Evolutionary conservation across 30 jellyfish, hydroid and myxozoan genomes (phyloP).

Genomic region (Aurelia aurita): DNA sequence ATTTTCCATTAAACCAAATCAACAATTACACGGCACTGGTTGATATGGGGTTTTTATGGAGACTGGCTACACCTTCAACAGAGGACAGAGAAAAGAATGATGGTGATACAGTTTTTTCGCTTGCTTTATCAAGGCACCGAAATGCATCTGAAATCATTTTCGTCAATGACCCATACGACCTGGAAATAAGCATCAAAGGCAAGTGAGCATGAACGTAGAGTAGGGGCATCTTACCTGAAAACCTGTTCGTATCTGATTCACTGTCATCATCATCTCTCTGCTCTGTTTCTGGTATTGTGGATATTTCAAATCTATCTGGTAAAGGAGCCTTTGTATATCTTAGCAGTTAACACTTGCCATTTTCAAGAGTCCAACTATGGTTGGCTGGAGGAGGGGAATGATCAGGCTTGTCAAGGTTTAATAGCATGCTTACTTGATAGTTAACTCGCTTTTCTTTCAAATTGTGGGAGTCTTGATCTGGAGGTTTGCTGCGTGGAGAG

Average conservation of each 20-base stretch:
- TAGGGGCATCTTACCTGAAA: slow-evolving; percentile 13
- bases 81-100: slow-evolving; percentile 46
- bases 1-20: slow-evolving; percentile 30
- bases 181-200: slow-evolving; percentile 27
- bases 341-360: slow-evolving; percentile 24
- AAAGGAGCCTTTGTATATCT: slow-evolving; percentile 25
- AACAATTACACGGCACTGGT: slow-evolving; percentile 35
- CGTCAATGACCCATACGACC: slow-evolving; percentile 52
- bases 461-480: slow-evolving; percentile 35
- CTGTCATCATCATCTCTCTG: slow-evolving; percentile 37
- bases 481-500: slow-evolving; percentile 31
- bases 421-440: slow-evolving; percentile 34
- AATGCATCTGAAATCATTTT: slow-evolving; percentile 30
- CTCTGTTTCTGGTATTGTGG: slow-evolving; percentile 13
- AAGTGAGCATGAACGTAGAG: slow-evolving; percentile 33
- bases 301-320: slow-evolving; percentile 15
- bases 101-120: too few relatives aligned
- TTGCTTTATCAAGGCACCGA: slow-evolving; percentile 33
- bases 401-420: slow-evolving; percentile 34
- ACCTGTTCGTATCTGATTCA: slow-evolving; percentile 29
- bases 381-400: slow-evolving; percentile 20
- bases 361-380: slow-evolving; percentile 42
- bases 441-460: slow-evolving; percentile 38
- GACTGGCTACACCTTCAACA: slow-evolving; percentile 36
- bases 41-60: slow-evolving; percentile 46